phyloP scores from a whole-genome alignment of 2,797 vertebrate genomes.

The Enteromius paludinosus region DNA sequence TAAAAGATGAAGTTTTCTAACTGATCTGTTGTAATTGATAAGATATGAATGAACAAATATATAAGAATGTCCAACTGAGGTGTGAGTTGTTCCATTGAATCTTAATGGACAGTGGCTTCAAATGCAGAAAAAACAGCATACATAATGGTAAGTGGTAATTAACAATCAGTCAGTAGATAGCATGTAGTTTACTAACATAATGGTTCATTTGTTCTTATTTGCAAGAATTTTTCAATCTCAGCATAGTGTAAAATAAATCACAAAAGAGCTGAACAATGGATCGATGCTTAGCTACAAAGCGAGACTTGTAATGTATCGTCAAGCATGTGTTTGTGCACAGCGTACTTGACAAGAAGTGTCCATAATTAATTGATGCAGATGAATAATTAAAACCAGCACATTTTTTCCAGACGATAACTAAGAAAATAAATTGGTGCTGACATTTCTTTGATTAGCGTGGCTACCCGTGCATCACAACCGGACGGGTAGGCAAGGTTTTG shows the following conservation, averaged over 20 bases:
- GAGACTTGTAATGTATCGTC: slow-evolving; percentile 66
- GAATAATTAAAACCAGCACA: slow-evolving; percentile 77
- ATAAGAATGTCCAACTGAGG: too few relatives aligned
- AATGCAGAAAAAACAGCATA: too few relatives aligned
- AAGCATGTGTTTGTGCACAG: slow-evolving; percentile 64
- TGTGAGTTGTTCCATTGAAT: too few relatives aligned
- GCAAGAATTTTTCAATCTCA: slow-evolving; percentile 26
- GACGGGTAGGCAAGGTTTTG: slow-evolving; percentile 76
- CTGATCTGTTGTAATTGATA: too few relatives aligned
- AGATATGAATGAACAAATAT: too few relatives aligned
- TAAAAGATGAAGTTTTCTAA: background rate
- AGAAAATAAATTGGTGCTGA: slow-evolving; percentile 77
- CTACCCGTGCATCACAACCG: slow-evolving; percentile 68
- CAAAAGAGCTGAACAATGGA: slow-evolving; percentile 57
- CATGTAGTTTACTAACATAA: background rate
- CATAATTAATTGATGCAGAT: slow-evolving; percentile 79
- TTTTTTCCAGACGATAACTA: slow-evolving; percentile 71
- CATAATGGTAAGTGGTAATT: background rate
- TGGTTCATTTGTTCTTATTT: slow-evolving; percentile 23
- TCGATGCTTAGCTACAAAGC: slow-evolving; percentile 50
- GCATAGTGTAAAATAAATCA: slow-evolving; percentile 43
- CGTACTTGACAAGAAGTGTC: slow-evolving; percentile 70
- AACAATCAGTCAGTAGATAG: background rate
- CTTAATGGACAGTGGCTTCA: too few relatives aligned
- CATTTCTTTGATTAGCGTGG: slow-evolving; percentile 78